A percentile compares a stretch with the other conserved stretches of the same genome.
phyloP scores from a whole-genome alignment of 2,888 invertebrate genomes.

The Parnassius mnemosyne region DNA sequence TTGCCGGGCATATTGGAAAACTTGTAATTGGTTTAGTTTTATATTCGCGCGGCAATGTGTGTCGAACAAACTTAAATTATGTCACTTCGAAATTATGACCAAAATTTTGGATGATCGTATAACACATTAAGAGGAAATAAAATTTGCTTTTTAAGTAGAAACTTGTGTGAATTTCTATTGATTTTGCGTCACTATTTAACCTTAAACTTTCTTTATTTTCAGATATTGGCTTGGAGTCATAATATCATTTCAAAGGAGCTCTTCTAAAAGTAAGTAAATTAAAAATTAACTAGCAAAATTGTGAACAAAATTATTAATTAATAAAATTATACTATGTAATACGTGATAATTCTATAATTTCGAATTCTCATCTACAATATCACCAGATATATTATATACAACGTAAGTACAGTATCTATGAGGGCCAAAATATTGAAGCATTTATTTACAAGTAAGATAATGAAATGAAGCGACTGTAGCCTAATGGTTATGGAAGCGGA shows the following conservation, averaged over 20 bases:
- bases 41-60: constrained; percentile 62
- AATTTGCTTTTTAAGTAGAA: too few relatives aligned
- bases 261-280: constrained; percentile 61
- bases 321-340: background rate
- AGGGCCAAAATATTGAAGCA: too few relatives aligned
- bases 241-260: constrained; percentile 67
- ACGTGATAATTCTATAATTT: too few relatives aligned
- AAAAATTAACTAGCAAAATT: background rate
- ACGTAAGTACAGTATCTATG: too few relatives aligned
- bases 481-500: too few relatives aligned
- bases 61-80: constrained; percentile 49
- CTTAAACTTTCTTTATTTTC: constrained; percentile 42
- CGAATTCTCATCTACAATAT: too few relatives aligned
- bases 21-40: constrained; percentile 77
- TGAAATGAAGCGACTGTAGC: too few relatives aligned
- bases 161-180: background rate
- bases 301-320: background rate
- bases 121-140: too few relatives aligned
- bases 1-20: constrained; percentile 73
- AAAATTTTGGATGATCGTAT: constrained; percentile 13
- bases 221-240: constrained; percentile 77
- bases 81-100: constrained; percentile 18
- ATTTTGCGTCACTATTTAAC: constrained; percentile 3
- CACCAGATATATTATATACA: too few relatives aligned
- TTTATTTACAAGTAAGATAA: too few relatives aligned